A percentile compares a stretch with the other conserved stretches of the same genome.
Evolutionary conservation across 2,888 invertebrate genomes (phyloP).

Genomic region (Uropetala carovei): DNA sequence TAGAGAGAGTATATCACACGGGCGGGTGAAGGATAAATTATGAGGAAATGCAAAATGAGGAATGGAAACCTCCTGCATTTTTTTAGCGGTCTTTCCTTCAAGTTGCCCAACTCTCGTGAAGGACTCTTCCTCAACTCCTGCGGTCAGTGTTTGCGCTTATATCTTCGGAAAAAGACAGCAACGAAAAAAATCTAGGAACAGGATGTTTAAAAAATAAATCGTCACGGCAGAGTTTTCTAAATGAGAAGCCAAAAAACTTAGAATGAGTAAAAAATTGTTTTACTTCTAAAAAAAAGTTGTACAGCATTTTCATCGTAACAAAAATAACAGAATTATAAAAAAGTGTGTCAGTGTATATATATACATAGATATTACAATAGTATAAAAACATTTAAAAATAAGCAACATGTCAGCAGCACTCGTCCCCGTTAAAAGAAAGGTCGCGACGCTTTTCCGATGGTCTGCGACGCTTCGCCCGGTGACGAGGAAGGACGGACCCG

Average conservation of each 20-base stretch:
- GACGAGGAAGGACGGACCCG: constrained; percentile 39
- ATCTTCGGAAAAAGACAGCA: too few species aligned
- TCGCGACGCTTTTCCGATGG: neutral
- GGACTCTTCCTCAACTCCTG: too few species aligned
- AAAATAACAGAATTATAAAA: constrained; percentile 61
- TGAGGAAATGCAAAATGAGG: neutral
- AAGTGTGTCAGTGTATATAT: constrained; percentile 47
- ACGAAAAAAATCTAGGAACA: neutral
- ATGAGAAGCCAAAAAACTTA: constrained; percentile 61
- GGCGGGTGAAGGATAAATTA: neutral
- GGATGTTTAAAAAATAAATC: neutral
- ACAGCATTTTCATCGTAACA: constrained; percentile 56
- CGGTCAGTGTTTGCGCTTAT: too few species aligned
- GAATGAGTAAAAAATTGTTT: constrained; percentile 54
- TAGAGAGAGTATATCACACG: neutral
- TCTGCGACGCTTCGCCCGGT: neutral
- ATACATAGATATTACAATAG: constrained; percentile 58
- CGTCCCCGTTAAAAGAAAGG: constrained; percentile 13
- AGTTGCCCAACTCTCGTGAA: too few species aligned
- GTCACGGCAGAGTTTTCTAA: constrained; percentile 36
- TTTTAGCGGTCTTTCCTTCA: too few species aligned
- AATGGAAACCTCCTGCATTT: neutral
- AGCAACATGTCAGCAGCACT: constrained; percentile 61
- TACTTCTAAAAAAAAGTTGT: constrained; percentile 53
- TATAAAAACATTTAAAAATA: constrained; percentile 59